Conservation (phyloP, 2,113 vertebrate genomes). For the Actinemys pallida region DNA sequence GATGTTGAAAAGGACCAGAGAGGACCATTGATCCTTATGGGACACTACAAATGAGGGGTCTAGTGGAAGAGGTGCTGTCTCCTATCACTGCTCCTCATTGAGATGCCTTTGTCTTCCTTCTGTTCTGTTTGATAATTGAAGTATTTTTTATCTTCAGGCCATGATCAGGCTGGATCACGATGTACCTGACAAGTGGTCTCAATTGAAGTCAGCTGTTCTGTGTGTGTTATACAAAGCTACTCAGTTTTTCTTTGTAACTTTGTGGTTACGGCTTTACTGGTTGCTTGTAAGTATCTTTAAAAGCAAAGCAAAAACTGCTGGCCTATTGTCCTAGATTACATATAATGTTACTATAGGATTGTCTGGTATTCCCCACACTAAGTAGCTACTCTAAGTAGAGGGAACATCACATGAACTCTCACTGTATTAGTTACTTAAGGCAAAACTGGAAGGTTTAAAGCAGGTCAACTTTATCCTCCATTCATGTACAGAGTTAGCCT, state of each 20-base stretch:
- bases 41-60: too few species aligned
- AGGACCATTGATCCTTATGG: too few species aligned
- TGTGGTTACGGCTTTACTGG: too few species aligned
- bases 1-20: too few species aligned
- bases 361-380: too few species aligned
- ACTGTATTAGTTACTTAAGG: accelerated
- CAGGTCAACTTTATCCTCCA: background rate
- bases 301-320: too few species aligned
- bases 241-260: background rate
- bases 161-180: background rate
- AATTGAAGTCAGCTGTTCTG: background rate
- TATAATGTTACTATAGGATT: too few species aligned
- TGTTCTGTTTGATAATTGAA: background rate
- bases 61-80: too few species aligned
- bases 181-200: background rate
- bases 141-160: background rate
- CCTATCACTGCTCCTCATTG: background rate
- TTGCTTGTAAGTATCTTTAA: too few species aligned
- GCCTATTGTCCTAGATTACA: too few species aligned
- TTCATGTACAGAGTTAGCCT: background rate
- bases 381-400: background rate
- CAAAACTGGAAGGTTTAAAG: background rate
- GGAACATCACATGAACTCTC: accelerated
- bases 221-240: background rate
- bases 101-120: too few species aligned